Conservation (phyloP, 2,797 vertebrate species). For the Tapera naevia region DNA sequence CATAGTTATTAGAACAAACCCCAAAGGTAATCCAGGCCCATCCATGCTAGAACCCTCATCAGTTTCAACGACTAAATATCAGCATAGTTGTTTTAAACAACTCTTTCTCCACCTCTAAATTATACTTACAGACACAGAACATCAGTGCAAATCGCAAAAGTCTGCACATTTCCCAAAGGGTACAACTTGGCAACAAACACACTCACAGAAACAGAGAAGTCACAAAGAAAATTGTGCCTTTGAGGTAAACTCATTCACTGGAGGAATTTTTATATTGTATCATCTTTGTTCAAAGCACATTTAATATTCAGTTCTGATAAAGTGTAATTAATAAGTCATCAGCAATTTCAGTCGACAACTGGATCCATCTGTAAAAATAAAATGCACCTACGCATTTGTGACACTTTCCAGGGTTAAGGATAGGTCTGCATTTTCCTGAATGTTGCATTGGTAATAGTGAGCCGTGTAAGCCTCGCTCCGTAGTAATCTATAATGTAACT, state of each 20-base stretch:
- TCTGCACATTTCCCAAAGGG: not conserved
- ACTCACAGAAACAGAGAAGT: not conserved
- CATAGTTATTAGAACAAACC: not conserved
- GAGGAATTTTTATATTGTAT: not conserved
- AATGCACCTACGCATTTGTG: not conserved
- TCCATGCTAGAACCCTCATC: not conserved
- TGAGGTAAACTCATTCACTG: not conserved
- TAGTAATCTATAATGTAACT: constrained; percentile 98
- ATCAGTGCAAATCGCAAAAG: not conserved
- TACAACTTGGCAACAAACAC: not conserved
- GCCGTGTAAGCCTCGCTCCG: constrained; percentile 88
- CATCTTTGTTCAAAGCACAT: not conserved
- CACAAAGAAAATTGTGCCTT: not conserved
- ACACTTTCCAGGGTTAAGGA: constrained; percentile 71
- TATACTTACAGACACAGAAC: not conserved
- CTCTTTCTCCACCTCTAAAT: not conserved
- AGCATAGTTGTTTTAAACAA: not conserved
- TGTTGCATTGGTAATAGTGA: constrained; percentile 91
- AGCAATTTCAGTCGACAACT: not conserved
- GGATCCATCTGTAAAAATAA: not conserved
- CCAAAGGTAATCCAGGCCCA: not conserved
- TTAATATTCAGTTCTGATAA: not conserved
- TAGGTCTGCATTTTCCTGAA: constrained; percentile 92
- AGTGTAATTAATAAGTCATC: not conserved
- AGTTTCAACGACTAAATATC: not conserved